Conservation (phyloP, 2,888 invertebrate species). For the Xestia c-nigrum region DNA sequence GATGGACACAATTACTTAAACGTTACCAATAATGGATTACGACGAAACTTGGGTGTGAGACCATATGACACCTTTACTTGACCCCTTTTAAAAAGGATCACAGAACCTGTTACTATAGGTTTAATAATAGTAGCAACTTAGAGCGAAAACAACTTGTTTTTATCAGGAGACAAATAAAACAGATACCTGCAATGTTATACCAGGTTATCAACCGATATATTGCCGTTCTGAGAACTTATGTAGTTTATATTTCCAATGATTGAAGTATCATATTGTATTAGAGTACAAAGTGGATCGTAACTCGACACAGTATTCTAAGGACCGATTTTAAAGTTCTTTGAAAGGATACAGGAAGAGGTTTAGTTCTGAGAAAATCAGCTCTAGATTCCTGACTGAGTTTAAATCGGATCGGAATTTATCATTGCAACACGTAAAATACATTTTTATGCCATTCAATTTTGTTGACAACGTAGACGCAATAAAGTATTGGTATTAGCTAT, state of each 20-base stretch:
- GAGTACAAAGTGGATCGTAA: conserved; percentile 53
- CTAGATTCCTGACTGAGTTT: background rate
- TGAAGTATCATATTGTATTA: conserved; percentile 48
- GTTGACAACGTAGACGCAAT: background rate
- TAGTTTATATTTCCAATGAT: conserved; percentile 40
- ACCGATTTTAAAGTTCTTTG: conserved; percentile 49
- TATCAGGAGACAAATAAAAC: conserved; percentile 39
- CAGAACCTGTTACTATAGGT: background rate
- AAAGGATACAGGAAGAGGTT: conserved; percentile 27
- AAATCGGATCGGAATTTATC: background rate
- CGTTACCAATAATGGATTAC: conserved; percentile 8
- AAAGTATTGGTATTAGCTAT: no score
- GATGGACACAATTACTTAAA: background rate
- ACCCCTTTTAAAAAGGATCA: conserved; percentile 29
- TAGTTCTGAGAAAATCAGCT: background rate
- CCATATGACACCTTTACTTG: background rate
- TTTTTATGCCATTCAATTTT: background rate
- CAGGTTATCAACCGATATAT: conserved; percentile 29
- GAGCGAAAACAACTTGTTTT: background rate
- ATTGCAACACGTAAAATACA: background rate
- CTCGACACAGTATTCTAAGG: conserved; percentile 9
- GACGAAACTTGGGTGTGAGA: conserved; percentile 15
- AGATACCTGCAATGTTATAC: conserved; percentile 16
- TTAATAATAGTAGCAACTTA: conserved; percentile 18
- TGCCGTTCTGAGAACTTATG: conserved; percentile 42